Evolutionary conservation across 2,113 vertebrate species (phyloP).

Genomic region (Ptilonorhynchus violaceus): DNA sequence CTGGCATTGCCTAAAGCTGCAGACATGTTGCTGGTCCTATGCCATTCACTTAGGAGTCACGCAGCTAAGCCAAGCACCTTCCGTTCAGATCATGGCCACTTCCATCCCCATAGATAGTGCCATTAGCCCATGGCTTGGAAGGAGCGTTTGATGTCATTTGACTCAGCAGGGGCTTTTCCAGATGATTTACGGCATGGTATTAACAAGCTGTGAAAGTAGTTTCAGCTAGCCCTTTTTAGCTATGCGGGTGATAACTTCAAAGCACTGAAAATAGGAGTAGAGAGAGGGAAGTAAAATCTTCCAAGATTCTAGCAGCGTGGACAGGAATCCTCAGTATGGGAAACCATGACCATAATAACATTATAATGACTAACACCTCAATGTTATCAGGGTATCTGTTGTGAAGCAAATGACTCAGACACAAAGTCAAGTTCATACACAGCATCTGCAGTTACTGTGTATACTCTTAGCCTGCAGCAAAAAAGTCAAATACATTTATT

Average conservation of each 20-base stretch:
- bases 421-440: background rate
- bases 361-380: background rate
- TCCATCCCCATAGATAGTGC: background rate
- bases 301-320: background rate
- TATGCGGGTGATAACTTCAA: conserved; percentile 40
- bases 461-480: background rate
- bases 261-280: conserved; percentile 10
- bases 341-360: background rate
- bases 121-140: conserved; percentile 15
- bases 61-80: background rate
- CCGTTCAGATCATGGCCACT: background rate
- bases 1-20: background rate
- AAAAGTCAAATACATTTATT: background rate
- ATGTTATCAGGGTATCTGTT: background rate
- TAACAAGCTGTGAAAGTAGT: conserved; percentile 53
- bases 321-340: background rate
- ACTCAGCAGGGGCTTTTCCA: conserved; percentile 41
- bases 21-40: background rate
- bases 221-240: conserved; percentile 35
- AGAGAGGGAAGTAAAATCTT: conserved; percentile 3
- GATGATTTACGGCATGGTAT: conserved; percentile 52
- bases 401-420: background rate
- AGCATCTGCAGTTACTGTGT: background rate
- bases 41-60: background rate
- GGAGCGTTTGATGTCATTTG: conserved; percentile 25